Evolutionary conservation across 2,888 invertebrate genomes (phyloP).

Genomic region (Thera obeliscata): DNA sequence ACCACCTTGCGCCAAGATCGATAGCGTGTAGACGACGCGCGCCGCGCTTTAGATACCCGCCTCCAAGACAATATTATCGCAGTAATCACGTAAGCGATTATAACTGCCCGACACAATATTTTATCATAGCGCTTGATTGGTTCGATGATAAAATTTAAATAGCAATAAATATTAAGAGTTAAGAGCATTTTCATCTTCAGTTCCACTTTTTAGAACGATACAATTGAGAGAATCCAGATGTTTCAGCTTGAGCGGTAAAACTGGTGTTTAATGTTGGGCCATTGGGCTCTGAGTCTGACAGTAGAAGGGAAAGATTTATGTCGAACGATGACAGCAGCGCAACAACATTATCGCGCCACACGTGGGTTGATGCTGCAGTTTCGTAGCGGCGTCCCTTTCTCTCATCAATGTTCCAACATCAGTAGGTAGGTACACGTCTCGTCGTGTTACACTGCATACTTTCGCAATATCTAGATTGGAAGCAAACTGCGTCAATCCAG

Average conservation of each 20-base stretch:
- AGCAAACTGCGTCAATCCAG: constrained; percentile 44
- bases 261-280: constrained; percentile 54
- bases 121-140: neutral
- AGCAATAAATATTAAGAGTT: constrained; percentile 4
- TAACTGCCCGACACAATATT: constrained; percentile 42
- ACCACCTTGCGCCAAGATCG: constrained; percentile 73
- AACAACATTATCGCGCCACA: constrained; percentile 62
- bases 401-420: constrained; percentile 50
- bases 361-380: constrained; percentile 53
- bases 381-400: constrained; percentile 51
- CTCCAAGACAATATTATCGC: constrained; percentile 52
- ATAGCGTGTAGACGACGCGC: constrained; percentile 76
- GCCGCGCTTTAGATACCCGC: constrained; percentile 59
- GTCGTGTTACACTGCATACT: constrained; percentile 47
- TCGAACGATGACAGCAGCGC: constrained; percentile 57
- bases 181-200: constrained; percentile 11
- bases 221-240: constrained; percentile 37
- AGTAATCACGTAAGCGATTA: constrained; percentile 62
- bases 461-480: constrained; percentile 48
- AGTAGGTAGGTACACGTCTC: constrained; percentile 35
- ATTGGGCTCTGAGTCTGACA: constrained; percentile 46
- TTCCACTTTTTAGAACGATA: constrained; percentile 19
- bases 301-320: constrained; percentile 59
- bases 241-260: constrained; percentile 46
- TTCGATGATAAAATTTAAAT: neutral